Conservation (phyloP, 2,888 invertebrate species). For the Tolmerus cingulatus region DNA sequence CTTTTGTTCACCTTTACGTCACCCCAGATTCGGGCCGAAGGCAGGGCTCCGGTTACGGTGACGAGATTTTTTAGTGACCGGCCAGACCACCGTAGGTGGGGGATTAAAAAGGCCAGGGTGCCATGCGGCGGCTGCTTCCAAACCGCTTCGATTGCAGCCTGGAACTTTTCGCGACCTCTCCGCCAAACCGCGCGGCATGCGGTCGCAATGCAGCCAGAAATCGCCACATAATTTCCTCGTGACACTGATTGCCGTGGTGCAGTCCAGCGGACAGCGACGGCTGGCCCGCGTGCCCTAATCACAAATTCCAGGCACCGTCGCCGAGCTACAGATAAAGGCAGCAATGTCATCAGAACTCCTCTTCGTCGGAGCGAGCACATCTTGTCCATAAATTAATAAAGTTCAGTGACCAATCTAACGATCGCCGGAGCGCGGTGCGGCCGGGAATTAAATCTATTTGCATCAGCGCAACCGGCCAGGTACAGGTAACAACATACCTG, state of each 20-base stretch:
- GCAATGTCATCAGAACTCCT: slow-evolving; percentile 28
- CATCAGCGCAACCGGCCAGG: neutral
- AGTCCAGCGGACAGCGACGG: neutral
- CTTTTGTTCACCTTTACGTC: neutral
- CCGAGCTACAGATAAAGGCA: slow-evolving; percentile 19
- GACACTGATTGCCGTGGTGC: neutral
- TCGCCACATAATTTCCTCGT: neutral
- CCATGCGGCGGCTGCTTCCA: neutral
- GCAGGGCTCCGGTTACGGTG: neutral
- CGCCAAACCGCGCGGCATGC: neutral
- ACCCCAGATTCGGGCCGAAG: neutral
- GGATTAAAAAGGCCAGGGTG: neutral
- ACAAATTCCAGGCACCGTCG: slow-evolving; percentile 20
- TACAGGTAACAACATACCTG: slow-evolving; percentile 9
- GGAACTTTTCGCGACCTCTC: neutral
- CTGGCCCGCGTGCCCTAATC: slow-evolving; percentile 4
- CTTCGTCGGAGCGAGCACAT: slow-evolving; percentile 14
- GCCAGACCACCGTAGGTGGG: neutral
- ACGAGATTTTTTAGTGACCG: neutral
- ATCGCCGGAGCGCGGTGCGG: neutral
- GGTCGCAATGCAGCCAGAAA: neutral
- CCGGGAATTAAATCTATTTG: slow-evolving; percentile 13
- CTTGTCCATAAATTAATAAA: slow-evolving; percentile 45
- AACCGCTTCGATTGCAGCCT: neutral
- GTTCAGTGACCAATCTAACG: slow-evolving; percentile 46